Conservation (phyloP, 1,140 invertebrate species). For the Zaprionus inermis region DNA sequence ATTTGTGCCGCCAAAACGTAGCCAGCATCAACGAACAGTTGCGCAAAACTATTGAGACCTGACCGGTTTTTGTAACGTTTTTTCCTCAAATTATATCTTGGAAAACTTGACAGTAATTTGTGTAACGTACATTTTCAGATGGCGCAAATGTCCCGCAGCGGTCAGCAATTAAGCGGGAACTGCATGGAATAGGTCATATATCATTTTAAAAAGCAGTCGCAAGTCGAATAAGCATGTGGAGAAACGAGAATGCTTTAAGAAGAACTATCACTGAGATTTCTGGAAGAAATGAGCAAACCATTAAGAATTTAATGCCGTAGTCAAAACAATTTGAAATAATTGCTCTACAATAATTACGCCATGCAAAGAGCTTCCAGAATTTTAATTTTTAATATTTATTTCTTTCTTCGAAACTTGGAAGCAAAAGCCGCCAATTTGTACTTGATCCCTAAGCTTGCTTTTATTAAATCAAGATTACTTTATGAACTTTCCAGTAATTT, state of each 20-base stretch:
- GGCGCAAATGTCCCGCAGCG: slow-evolving; percentile 16
- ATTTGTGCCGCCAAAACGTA: slow-evolving; percentile 45
- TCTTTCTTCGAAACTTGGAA: no score
- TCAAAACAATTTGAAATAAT: no score
- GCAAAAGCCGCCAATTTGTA: no score
- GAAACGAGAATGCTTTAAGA: background rate
- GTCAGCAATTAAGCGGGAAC: slow-evolving; percentile 12
- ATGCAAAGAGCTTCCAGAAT: no score
- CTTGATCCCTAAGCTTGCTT: no score
- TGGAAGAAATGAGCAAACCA: background rate
- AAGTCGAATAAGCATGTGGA: background rate
- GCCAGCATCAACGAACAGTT: slow-evolving; percentile 34
- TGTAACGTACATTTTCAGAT: slow-evolving; percentile 27
- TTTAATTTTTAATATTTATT: no score
- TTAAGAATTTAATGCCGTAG: no score
- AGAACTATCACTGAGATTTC: background rate
- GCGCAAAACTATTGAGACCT: slow-evolving; percentile 21
- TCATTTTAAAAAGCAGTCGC: background rate
- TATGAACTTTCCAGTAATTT: no score
- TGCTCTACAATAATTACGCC: no score
- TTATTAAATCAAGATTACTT: no score
- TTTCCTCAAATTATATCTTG: background rate
- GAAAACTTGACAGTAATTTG: background rate
- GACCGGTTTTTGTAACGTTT: slow-evolving; percentile 52
- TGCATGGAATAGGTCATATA: slow-evolving; percentile 14